Evolutionary conservation across 2,888 invertebrate genomes (phyloP), one percentile per base, ranked within the genome.

Genomic region (Drosophila anceps): DNA sequence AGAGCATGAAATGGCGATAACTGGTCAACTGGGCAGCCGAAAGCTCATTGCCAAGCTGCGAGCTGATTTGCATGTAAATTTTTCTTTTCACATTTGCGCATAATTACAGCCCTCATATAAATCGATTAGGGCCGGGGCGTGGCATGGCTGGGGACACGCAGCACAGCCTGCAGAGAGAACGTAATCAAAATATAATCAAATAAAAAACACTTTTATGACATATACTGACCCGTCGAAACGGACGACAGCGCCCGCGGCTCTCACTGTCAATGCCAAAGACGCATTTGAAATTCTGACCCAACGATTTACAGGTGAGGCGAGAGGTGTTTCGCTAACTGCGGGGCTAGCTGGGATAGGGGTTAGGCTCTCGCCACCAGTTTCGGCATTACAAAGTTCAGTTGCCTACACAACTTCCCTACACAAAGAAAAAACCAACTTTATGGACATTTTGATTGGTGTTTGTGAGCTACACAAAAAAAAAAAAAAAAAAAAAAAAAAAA

Each of bases 401-500:
- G 67, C 81, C 86, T 88, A 84, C 81, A 82, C 72, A 35, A 10
- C 33, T 33, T 66, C 15, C n/a, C 31, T 4, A 12, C 20, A 13
- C 4, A 33, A 54, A 68, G 69, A 76, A 80, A 54, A 33, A 27
- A 12, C 10, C 35, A 39, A 37, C 37, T 84, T 82, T 81, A 88
- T 90, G 78, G 81, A 73, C 81, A 84, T 79, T 81, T 90, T 88
- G 84, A 88, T 86, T 88, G 88, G 79, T 69, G 77, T 77, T 81
- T 77, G 64, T 63, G 72, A 67, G 58, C 69, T 69, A 33, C 57
- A 70, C 62, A 67, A 70, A 35, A 46, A 60, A 46, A 53, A 4
- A 18, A 41, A 18, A 37, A 20, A 50, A n/a, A 53, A 41, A 24
- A 33, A 31, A 13, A n/a, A n/a, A n/a, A n/a, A n/a, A n/a, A n/a